Percentiles rank a stretch among this genome's conserved stretches.
Conservation (phyloP, 1,140 invertebrate species). For the Ostrea denselamellosa region DNA sequence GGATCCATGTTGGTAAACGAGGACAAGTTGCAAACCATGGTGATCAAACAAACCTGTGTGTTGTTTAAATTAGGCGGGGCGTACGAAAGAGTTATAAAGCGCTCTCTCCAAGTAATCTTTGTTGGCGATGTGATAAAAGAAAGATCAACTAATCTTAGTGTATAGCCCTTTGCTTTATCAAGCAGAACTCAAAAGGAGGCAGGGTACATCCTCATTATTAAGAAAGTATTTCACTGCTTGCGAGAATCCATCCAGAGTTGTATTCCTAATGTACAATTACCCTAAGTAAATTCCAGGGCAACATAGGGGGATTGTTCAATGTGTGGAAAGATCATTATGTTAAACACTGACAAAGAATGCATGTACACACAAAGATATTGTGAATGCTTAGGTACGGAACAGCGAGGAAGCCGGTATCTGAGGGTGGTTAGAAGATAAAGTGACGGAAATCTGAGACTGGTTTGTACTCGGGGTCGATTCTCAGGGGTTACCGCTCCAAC, state of each 20-base stretch:
- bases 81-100: conserved; percentile 30
- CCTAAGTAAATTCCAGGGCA: conserved; percentile 22
- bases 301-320: conserved; percentile 15
- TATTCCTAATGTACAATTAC: conserved; percentile 36
- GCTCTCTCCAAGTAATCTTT: conserved; percentile 14
- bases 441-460: conserved; percentile 26
- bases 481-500: conserved; percentile 33
- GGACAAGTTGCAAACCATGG: not conserved
- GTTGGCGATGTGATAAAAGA: conserved; percentile 35
- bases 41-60: conserved; percentile 32
- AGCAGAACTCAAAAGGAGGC: conserved; percentile 18
- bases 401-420: conserved; percentile 22
- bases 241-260: conserved; percentile 23
- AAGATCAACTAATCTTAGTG: conserved; percentile 37
- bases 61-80: conserved; percentile 39
- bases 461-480: conserved; percentile 36
- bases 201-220: conserved; percentile 35
- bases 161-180: conserved; percentile 32
- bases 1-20: not conserved
- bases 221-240: conserved; percentile 24
- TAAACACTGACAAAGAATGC: conserved; percentile 30
- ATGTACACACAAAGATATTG: conserved; percentile 33
- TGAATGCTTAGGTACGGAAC: conserved; percentile 35
- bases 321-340: conserved; percentile 37
- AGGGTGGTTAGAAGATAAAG: conserved; percentile 27